phyloP scores from a whole-genome alignment of 2,888 invertebrate species.

The Meghimatium bilineatum region DNA sequence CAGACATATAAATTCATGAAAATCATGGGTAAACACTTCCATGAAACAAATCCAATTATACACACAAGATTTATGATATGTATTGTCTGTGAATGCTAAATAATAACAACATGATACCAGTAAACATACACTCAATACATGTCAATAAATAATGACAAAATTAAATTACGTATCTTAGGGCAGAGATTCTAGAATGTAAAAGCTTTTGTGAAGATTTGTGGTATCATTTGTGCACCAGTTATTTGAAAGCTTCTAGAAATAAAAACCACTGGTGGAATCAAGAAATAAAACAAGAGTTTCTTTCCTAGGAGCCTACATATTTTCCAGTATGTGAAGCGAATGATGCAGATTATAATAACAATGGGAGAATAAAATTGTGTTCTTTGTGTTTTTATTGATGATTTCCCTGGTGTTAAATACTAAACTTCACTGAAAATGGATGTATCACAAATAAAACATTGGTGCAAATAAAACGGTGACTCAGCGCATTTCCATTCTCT shows the following conservation, averaged over 20 bases:
- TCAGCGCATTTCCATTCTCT: too few species aligned
- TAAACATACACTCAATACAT: background rate
- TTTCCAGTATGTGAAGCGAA: too few species aligned
- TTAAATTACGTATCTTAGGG: background rate
- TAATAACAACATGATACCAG: background rate
- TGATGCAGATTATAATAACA: too few species aligned
- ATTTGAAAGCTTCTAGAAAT: background rate
- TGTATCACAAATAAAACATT: too few species aligned
- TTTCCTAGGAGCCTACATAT: too few species aligned
- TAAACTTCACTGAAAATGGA: too few species aligned
- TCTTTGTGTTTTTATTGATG: too few species aligned
- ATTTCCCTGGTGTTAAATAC: too few species aligned
- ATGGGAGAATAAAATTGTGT: too few species aligned
- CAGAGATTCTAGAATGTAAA: background rate
- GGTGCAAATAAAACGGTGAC: too few species aligned
- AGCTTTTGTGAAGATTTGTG: background rate
- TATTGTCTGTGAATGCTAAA: conserved; percentile 10
- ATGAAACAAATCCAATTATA: background rate
- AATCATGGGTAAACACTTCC: background rate
- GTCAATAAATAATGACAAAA: background rate
- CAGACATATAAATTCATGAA: conserved; percentile 1
- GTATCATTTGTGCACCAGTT: background rate
- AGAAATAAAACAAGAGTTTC: background rate
- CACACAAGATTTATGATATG: conserved; percentile 7
- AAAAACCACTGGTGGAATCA: background rate